Conservation (phyloP, 2,888 invertebrate species). For the Erebia aethiops region DNA sequence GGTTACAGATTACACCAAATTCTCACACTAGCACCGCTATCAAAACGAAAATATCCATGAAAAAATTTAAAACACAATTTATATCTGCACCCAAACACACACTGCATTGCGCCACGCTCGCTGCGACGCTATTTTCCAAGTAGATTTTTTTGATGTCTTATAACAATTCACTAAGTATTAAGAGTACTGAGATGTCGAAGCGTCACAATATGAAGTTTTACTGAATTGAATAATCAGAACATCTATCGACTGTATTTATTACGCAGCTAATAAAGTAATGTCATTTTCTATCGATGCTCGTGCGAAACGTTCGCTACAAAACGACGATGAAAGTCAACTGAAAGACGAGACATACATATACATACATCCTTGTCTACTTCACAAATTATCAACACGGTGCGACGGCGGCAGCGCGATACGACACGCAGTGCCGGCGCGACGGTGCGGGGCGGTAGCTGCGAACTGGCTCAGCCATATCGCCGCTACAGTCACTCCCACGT, state of each 20-base stretch:
- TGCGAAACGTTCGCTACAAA: conserved; percentile 82
- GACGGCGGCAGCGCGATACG: conserved; percentile 53
- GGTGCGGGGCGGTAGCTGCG: conserved; percentile 53
- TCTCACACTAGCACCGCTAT: conserved; percentile 60
- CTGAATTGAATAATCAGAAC: conserved; percentile 55
- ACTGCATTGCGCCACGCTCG: conserved; percentile 81
- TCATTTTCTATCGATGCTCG: conserved; percentile 78
- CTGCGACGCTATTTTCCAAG: conserved; percentile 69
- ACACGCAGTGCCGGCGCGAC: conserved; percentile 56
- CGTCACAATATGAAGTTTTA: conserved; percentile 28
- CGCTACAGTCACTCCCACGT: conserved; percentile 70
- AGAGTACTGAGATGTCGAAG: conserved; percentile 15
- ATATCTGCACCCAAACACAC: conserved; percentile 76
- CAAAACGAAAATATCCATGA: conserved; percentile 58
- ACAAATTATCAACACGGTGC: conserved; percentile 75
- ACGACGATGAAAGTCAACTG: conserved; percentile 83
- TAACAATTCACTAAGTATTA: conserved; percentile 19
- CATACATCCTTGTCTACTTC: conserved; percentile 80
- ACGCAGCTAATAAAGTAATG: conserved; percentile 74
- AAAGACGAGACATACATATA: conserved; percentile 82
- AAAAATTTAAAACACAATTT: conserved; percentile 69
- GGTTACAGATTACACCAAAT: conserved; percentile 65
- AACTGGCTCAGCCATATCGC: conserved; percentile 58
- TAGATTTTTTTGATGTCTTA: conserved; percentile 39
- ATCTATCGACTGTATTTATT: conserved; percentile 72